A percentile compares a stretch with the other conserved stretches of the same genome.
phyloP scores from a whole-genome alignment of 1,140 invertebrate genomes.

The Polypedilum pembai region DNA sequence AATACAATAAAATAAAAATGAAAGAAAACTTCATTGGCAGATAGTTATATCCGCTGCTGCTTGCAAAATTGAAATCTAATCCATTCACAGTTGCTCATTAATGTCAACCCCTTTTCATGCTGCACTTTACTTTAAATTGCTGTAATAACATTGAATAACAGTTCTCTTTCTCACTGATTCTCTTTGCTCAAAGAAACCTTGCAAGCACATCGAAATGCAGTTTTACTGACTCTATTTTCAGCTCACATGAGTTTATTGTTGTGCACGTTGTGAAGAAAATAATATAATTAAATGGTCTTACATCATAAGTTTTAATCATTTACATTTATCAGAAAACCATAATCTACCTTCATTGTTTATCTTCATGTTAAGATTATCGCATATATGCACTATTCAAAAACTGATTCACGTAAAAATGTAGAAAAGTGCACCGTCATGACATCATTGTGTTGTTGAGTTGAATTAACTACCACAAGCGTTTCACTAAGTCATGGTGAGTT shows the following conservation, averaged over 20 bases:
- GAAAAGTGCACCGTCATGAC: too few species aligned
- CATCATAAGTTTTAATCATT: constrained; percentile 7
- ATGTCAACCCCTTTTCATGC: constrained; percentile 16
- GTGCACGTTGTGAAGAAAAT: neutral
- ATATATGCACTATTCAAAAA: too few species aligned
- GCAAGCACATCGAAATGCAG: constrained; percentile 26
- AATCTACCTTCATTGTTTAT: neutral
- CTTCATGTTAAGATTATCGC: too few species aligned
- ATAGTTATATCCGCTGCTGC: too few species aligned
- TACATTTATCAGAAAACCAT: neutral
- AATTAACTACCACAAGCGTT: too few species aligned
- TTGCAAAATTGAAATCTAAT: too few species aligned
- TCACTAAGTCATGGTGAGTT: too few species aligned
- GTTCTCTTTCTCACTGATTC: neutral
- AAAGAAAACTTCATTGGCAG: too few species aligned
- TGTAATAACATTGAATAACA: constrained; percentile 21
- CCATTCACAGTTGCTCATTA: neutral
- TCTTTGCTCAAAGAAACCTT: constrained; percentile 11
- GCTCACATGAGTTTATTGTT: neutral
- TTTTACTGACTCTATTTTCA: neutral
- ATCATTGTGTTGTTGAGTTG: too few species aligned
- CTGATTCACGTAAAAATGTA: too few species aligned
- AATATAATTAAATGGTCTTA: neutral
- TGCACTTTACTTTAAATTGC: neutral
- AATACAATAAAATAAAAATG: too few species aligned